Conservation (phyloP, 2,113 vertebrate species). For the Corvus cornix region DNA sequence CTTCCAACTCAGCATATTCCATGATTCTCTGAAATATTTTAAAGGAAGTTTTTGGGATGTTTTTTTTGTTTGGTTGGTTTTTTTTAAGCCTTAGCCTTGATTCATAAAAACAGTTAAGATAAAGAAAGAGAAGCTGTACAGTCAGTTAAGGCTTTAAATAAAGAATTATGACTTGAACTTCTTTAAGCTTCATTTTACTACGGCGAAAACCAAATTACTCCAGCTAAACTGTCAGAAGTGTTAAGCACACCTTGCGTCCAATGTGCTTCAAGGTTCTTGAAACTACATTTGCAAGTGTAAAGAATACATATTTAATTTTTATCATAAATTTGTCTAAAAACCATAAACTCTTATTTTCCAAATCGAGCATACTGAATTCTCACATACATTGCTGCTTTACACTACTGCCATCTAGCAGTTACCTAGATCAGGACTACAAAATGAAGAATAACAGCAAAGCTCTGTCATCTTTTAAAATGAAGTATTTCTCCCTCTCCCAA, state of each 20-base stretch:
- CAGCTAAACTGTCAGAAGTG: not conserved
- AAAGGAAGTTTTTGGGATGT: not conserved
- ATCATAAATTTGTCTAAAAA: not conserved
- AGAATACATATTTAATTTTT: not conserved
- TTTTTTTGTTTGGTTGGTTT: accelerated
- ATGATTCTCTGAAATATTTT: not conserved
- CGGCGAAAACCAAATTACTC: not conserved
- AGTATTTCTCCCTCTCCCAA: not conserved
- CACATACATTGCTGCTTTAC: not conserved
- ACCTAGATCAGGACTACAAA: not conserved
- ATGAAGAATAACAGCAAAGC: not conserved
- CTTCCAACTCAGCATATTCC: not conserved
- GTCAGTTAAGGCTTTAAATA: not conserved
- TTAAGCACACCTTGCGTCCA: not conserved
- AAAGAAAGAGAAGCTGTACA: not conserved
- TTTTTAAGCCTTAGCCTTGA: not conserved
- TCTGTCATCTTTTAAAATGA: not conserved
- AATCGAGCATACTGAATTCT: not conserved
- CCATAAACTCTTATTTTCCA: not conserved
- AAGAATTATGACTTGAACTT: not conserved
- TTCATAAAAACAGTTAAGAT: not conserved
- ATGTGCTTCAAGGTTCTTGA: not conserved
- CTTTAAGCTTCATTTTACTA: not conserved
- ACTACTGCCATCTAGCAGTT: slow-evolving; percentile 49
- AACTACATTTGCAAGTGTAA: not conserved